Evolutionary conservation across 1,140 invertebrate genomes (phyloP).

Genomic region (Heliothis subflexa): DNA sequence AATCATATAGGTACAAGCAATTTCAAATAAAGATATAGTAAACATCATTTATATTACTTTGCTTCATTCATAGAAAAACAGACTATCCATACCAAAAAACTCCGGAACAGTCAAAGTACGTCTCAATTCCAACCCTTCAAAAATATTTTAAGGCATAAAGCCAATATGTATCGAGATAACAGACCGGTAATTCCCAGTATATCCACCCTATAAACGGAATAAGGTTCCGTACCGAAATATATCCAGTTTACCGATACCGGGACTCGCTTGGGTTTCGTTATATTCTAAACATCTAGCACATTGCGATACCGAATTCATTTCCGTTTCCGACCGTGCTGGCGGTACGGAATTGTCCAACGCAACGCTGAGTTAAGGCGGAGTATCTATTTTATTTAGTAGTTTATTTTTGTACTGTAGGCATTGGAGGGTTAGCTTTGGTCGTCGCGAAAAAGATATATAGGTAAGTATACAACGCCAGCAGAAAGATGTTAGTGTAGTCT

Average conservation of each 20-base stretch:
- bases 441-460: too few species aligned
- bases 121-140: too few species aligned
- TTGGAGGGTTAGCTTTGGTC: neutral
- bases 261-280: slow-evolving; percentile 20
- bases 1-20: too few species aligned
- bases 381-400: neutral
- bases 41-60: too few species aligned
- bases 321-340: slow-evolving; percentile 12
- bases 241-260: slow-evolving; percentile 5
- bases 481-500: too few species aligned
- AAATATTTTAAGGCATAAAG: too few species aligned
- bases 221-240: neutral
- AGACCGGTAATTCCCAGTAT: neutral
- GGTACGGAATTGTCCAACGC: slow-evolving; percentile 2
- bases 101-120: too few species aligned
- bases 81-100: too few species aligned
- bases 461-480: too few species aligned
- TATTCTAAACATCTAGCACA: slow-evolving; percentile 42
- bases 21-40: too few species aligned
- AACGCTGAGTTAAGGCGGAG: slow-evolving; percentile 13
- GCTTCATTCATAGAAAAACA: too few species aligned
- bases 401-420: neutral
- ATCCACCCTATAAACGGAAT: neutral
- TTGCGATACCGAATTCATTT: slow-evolving; percentile 50
- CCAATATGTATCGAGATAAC: neutral